Evolutionary conservation across 2,113 vertebrate genomes (phyloP), one percentile per base, ranked within the genome.

Genomic region (Semnornis frantzii): DNA sequence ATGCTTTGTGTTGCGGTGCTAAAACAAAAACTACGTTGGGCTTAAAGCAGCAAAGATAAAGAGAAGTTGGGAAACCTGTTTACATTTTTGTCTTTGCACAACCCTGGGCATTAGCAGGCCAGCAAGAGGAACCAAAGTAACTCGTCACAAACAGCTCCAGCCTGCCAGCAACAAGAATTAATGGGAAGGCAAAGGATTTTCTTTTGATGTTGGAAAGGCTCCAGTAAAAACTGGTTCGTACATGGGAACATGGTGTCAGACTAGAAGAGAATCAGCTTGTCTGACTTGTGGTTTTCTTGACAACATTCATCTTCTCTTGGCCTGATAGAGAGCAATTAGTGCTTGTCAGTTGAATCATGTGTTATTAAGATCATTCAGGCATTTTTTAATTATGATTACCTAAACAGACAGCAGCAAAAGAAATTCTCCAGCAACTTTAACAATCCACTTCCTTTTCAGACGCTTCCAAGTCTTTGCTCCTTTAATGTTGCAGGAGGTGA

Each of bases 211-310:
- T 99, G 98, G 98, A 98, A 96, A 90, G 89, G 80, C 94, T 98
- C 98, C 98, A 99, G 98, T 98, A 98, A 98, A 98, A 98, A 98
- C 98, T 98, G 98, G 98, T 98, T 98, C 97, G 98, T 98, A 98
- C 98, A 98, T 97, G 98, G 98, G 98, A 98, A 98, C 98, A 99
- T 92, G 97, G 98, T 98, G 98, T 99, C 98, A 98, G 98, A 98
- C 98, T 97, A 94, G 95, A 96, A 98, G 97, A 98, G 98, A 98
- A 98, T 98, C 97, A 98, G 98, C 98, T 98, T 96, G 98, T 98
- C 98, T 98, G 98, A 98, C 98, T 98, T 98, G 98, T 97, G 98
- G 98, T 99, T 99, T 98, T 98, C 98, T 98, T 98, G 98, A 98
- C 98, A 97, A 97, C 97, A 98, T 98, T 98, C 98, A 98, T 98